These are phyloP conservation scores for Rhadinocentrus ornatus DNA, from an alignment of 2,797 vertebrate species.

Conservation along the genomic window DNA sequence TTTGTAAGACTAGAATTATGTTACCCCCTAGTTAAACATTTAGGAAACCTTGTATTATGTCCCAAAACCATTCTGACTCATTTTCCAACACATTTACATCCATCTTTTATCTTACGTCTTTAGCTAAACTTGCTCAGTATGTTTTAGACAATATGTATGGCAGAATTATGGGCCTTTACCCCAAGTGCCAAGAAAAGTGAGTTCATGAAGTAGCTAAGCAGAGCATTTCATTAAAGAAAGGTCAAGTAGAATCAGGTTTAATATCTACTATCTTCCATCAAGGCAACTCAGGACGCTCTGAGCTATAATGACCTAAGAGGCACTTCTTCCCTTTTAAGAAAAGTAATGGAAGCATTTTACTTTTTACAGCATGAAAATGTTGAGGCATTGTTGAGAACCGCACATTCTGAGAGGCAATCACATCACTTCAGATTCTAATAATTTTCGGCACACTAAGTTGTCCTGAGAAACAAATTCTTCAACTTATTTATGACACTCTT, in stretches of 20 bases:
- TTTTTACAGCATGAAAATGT: constrained; percentile 33
- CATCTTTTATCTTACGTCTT: not conserved
- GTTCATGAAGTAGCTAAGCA: constrained; percentile 11
- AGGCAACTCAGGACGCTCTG: not conserved
- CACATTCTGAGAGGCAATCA: constrained; percentile 15
- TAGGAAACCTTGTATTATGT: not conserved
- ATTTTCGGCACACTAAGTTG: constrained; percentile 25
- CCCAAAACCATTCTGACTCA: not conserved
- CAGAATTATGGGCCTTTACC: not conserved
- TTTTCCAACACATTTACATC: too few species aligned
- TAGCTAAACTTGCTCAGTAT: not conserved
- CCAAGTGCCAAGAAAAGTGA: not conserved
- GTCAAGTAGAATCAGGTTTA: constrained; percentile 40
- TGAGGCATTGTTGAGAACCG: constrained; percentile 9
- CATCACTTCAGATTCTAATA: constrained; percentile 20
- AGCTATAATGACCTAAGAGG: constrained; percentile 37
- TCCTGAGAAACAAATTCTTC: constrained; percentile 36
- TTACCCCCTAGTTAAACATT: not conserved
- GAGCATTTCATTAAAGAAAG: constrained; percentile 26
- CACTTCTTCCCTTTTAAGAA: constrained; percentile 19
- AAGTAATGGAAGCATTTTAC: constrained; percentile 38
- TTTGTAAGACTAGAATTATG: not conserved
- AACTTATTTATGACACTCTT: constrained; percentile 27
- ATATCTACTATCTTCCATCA: constrained; percentile 45
- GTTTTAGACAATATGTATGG: not conserved